phyloP scores from a whole-genome alignment of 2,113 vertebrate genomes.

The Scatophagus argus region DNA sequence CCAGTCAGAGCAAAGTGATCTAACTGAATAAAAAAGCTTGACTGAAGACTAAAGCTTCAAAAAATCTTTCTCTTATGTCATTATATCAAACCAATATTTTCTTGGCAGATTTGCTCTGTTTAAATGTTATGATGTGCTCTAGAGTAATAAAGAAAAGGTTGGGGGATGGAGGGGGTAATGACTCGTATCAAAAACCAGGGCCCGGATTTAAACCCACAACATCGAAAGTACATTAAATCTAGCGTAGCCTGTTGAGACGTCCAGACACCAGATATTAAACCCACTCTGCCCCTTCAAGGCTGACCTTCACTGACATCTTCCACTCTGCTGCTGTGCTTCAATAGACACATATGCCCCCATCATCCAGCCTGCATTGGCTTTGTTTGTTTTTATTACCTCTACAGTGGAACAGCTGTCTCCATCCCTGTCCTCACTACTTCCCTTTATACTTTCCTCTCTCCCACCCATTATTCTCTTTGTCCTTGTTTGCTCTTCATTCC shows the following conservation, averaged over 20 bases:
- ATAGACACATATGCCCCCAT: conserved; percentile 55
- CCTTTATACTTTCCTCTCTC: conserved; percentile 32
- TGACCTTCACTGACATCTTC: conserved; percentile 53
- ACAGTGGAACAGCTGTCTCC: conserved; percentile 72
- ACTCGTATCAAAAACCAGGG: conserved; percentile 2
- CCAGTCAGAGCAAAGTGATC: neutral
- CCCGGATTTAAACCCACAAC: conserved; percentile 18
- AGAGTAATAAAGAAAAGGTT: conserved; percentile 1
- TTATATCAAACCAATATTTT: conserved; percentile 2
- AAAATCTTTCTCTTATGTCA: neutral
- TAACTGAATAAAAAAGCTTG: neutral
- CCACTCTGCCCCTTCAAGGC: conserved; percentile 8
- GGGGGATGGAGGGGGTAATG: neutral
- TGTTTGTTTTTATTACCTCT: conserved; percentile 68
- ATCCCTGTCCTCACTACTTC: conserved; percentile 45
- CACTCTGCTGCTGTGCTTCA: conserved; percentile 44
- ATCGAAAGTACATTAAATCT: conserved; percentile 17
- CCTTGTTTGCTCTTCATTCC: conserved; percentile 76
- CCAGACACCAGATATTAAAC: conserved; percentile 34
- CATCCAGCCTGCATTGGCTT: conserved; percentile 58
- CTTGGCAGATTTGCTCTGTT: neutral
- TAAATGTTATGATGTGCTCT: neutral
- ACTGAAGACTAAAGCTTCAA: neutral
- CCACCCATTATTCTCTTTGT: conserved; percentile 53
- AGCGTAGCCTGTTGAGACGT: neutral